A percentile compares a stretch with the other conserved stretches of the same genome.
phyloP scores from a whole-genome alignment of 2,797 vertebrate species.

The Cygnus olor region DNA sequence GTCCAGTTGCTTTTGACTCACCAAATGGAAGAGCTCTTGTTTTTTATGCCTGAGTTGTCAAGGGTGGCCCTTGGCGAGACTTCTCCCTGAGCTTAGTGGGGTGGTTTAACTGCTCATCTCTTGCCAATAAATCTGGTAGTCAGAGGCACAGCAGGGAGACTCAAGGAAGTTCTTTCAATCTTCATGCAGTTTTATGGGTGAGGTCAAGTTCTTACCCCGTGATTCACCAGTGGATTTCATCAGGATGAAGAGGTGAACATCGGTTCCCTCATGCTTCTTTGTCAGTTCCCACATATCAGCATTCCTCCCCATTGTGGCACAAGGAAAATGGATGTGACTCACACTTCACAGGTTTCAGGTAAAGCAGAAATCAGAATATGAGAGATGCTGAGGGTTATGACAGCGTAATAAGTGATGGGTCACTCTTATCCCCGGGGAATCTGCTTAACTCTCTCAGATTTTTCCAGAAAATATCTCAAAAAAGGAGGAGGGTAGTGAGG shows the following conservation, averaged over 20 bases:
- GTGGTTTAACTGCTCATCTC: slow-evolving; percentile 18
- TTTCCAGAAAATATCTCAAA: neutral
- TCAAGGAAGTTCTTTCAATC: slow-evolving; percentile 53
- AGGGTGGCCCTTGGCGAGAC: neutral
- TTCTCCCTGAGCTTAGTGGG: neutral
- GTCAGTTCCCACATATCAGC: slow-evolving; percentile 58
- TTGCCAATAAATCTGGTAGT: slow-evolving; percentile 20
- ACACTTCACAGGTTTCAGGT: slow-evolving; percentile 19
- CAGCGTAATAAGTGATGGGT: neutral
- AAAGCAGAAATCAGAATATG: neutral
- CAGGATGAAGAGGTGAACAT: slow-evolving; percentile 48
- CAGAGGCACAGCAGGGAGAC: neutral
- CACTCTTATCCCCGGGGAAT: neutral
- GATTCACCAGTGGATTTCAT: slow-evolving; percentile 50
- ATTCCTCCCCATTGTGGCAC: slow-evolving; percentile 35
- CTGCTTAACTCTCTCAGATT: neutral
- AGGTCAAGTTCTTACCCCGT: slow-evolving; percentile 63
- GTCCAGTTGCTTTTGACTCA: neutral
- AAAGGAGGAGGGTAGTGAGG: neutral
- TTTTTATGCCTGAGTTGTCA: neutral
- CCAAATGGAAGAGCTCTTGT: neutral
- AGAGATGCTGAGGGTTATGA: neutral
- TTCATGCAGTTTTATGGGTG: slow-evolving; percentile 26
- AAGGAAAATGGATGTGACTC: slow-evolving; percentile 44
- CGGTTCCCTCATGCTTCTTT: neutral